Base-by-base conservation (phyloP, 1,140 invertebrate genomes). In the Drosophila prosaltans region DNA sequence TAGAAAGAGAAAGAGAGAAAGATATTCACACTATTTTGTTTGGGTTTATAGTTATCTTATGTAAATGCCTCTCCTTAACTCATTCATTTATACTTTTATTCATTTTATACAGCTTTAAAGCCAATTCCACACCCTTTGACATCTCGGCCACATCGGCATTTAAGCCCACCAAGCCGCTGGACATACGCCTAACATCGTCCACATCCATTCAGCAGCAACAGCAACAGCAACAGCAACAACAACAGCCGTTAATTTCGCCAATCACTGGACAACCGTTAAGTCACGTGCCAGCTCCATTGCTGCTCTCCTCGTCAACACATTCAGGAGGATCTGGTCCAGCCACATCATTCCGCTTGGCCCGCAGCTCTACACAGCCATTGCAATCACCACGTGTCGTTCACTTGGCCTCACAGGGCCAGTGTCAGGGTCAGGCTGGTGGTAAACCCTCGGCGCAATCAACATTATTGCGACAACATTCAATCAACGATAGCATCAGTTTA, bases 61-160 rank as follows among this genome's bases (percentile, higher is more conserved):
- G 73, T 68, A 74, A 75, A 76, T 76, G 39, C 75, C 11, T 16
- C 32, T 61, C 32, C 30, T 39, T 58, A 9, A 65, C 21, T 40
- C 30, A 54, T 48, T 36, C 11, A 4, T 24, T 10, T 10, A 36
- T 32, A 24, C 2, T 2, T 39, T 1, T 26, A 2, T 36, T 28
- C 11, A 55, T 21, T 9, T 41, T 30, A 26, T 75, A n/a, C 74
- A 91, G 90, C 90, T 91, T 91, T 40, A 91, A 91, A 90, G 86
- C 82, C 64, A 91, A 81, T 70, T 81, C 81, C 51, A 81, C 89
- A 75, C 81, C 90, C 69, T 84, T 90, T 43, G 85, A 84, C 74
- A 89, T 89, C 69, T 90, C 85, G 68, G 73, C 75, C 63, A 69
- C 82, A 45, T 91, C 90, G 61, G 90, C 90, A 32, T 91, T 91